These are phyloP conservation scores for Nannoperca obscura DNA, from an alignment of 2,797 vertebrate genomes.

Conservation along the genomic window DNA sequence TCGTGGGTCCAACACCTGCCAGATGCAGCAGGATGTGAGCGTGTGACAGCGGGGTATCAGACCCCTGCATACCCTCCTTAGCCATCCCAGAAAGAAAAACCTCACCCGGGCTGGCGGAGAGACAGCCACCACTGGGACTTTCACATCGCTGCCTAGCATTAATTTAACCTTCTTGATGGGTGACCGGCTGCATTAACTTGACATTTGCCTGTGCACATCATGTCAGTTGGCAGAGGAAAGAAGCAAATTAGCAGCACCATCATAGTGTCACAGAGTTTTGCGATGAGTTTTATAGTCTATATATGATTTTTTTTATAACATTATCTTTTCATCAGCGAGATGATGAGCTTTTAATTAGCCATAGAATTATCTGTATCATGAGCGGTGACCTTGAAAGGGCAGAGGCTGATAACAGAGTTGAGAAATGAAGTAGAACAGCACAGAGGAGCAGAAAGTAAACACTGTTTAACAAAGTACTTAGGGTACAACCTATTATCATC, in stretches of 20 bases:
- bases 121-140: constrained; percentile 75
- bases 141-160: constrained; percentile 61
- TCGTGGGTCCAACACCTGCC: constrained; percentile 75
- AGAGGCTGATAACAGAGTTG: constrained; percentile 52
- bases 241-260: constrained; percentile 60
- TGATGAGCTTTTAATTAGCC: constrained; percentile 78
- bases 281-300: constrained; percentile 42
- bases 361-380: constrained; percentile 60
- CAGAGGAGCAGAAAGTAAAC: constrained; percentile 61
- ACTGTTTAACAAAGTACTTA: constrained; percentile 63
- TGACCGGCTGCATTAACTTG: constrained; percentile 71
- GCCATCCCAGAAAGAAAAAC: constrained; percentile 59
- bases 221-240: constrained; percentile 50
- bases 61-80: constrained; percentile 50
- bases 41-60: constrained; percentile 56
- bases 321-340: constrained; percentile 64
- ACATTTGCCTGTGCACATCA: constrained; percentile 69
- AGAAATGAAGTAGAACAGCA: constrained; percentile 50
- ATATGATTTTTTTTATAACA: constrained; percentile 49
- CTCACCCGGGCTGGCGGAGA: constrained; percentile 46
- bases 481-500: constrained; percentile 52
- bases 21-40: constrained; percentile 60
- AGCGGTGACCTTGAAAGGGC: constrained; percentile 70
- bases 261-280: constrained; percentile 49
- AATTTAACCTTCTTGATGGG: constrained; percentile 75